Conservation (phyloP, 2,888 invertebrate species). For the Amiota communis region DNA sequence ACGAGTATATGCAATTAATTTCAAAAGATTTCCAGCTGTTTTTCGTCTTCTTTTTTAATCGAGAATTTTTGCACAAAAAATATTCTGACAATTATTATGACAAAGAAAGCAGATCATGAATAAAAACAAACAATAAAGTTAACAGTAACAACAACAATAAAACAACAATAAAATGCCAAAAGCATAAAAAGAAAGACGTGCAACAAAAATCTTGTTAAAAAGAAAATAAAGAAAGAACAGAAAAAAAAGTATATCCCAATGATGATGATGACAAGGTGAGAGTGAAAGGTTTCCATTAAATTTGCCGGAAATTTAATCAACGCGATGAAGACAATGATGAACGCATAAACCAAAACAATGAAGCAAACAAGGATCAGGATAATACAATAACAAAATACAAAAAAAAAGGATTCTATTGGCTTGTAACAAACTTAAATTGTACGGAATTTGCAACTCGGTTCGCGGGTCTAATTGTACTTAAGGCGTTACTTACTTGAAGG, state of each 20-base stretch:
- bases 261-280: conserved; percentile 5
- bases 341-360: background rate
- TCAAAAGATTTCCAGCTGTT: too few species aligned
- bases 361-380: background rate
- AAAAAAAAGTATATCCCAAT: background rate
- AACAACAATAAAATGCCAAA: background rate
- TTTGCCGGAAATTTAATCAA: conserved; percentile 23
- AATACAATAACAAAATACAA: background rate
- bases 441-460: background rate
- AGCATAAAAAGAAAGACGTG: background rate
- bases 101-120: background rate
- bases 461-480: too few species aligned
- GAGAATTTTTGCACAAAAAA: background rate
- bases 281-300: conserved; percentile 8
- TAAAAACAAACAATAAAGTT: background rate
- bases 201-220: background rate
- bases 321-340: background rate
- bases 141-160: background rate
- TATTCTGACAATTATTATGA: background rate
- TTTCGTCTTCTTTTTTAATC: too few species aligned
- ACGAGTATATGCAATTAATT: too few species aligned
- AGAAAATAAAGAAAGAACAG: background rate
- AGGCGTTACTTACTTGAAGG: too few species aligned
- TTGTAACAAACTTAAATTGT: conserved; percentile 11
- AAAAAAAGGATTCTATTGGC: conserved; percentile 15